A percentile compares a stretch with the other conserved stretches of the same genome.
These are phyloP conservation scores for Mastomys natalensis DNA, from an alignment of 2,113 vertebrate genomes.

Conservation along the genomic window DNA sequence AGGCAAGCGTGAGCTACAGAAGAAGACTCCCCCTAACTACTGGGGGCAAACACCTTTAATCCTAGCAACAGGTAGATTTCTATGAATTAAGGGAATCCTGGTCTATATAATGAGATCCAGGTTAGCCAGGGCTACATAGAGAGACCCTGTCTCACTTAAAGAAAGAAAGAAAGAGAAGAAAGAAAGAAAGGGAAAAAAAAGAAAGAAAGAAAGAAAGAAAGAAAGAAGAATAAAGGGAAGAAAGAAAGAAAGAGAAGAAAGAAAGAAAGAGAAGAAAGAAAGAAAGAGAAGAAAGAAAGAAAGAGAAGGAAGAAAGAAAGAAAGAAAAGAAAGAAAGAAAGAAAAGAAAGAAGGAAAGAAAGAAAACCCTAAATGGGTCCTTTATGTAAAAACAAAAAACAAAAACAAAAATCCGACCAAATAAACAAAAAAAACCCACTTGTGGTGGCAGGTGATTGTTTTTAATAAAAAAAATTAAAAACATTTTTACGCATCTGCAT, in stretches of 20 bases:
- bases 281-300: too few relatives aligned
- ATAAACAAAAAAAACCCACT: too few relatives aligned
- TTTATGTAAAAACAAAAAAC: background rate
- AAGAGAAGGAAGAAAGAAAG: background rate
- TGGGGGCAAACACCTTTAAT: background rate
- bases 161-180: too few relatives aligned
- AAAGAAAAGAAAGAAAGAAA: rapidly evolving
- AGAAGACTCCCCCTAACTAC: background rate
- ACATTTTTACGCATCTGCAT: background rate
- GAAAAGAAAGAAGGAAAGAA: background rate
- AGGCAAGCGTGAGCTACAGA: background rate
- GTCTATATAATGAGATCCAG: background rate
- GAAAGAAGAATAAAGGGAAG: too few relatives aligned
- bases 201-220: too few relatives aligned
- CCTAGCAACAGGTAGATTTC: background rate
- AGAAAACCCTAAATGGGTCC: too few relatives aligned
- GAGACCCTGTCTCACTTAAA: background rate
- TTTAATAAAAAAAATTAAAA: background rate
- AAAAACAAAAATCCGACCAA: background rate
- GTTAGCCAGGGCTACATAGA: background rate
- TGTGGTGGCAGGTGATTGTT: background rate
- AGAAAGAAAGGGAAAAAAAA: too few relatives aligned
- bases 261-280: too few relatives aligned
- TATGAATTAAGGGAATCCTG: background rate
- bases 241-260: too few relatives aligned